phyloP scores from a whole-genome alignment of 2,797 vertebrate species.

The Scolopax bukidnonensis region DNA sequence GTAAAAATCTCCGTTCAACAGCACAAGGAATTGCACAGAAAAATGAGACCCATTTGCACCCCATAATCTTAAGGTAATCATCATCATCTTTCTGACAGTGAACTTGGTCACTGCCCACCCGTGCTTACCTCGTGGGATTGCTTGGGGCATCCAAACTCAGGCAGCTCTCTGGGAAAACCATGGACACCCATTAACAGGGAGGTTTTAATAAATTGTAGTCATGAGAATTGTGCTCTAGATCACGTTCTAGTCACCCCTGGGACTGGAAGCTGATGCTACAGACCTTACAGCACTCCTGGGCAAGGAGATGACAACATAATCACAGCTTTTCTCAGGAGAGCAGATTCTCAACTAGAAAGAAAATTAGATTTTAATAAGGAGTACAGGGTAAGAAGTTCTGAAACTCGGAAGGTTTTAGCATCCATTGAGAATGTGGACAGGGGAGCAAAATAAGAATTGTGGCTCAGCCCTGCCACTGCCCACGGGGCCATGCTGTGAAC shows the following conservation, averaged over 20 bases:
- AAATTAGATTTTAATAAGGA: neutral
- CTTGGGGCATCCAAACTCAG: neutral
- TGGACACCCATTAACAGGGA: neutral
- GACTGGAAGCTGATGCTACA: neutral
- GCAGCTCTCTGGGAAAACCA: neutral
- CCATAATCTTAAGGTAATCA: neutral
- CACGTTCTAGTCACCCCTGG: neutral
- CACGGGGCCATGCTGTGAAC: rapidly evolving
- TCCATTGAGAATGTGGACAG: neutral
- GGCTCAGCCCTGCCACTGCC: neutral
- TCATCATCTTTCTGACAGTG: neutral
- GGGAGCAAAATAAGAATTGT: neutral
- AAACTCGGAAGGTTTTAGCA: neutral
- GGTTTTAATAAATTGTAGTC: neutral
- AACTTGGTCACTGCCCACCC: neutral
- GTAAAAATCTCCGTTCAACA: neutral
- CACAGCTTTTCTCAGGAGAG: neutral
- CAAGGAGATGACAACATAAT: neutral
- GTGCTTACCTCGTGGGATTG: neutral
- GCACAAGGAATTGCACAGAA: neutral
- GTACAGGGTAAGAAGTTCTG: neutral
- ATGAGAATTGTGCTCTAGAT: neutral
- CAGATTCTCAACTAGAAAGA: neutral
- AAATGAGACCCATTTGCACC: rapidly evolving
- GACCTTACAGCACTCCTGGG: neutral